Evolutionary conservation across 1,140 invertebrate species (phyloP), one percentile per base, ranked within the genome.

Genomic region (Copidosoma floridanum): DNA sequence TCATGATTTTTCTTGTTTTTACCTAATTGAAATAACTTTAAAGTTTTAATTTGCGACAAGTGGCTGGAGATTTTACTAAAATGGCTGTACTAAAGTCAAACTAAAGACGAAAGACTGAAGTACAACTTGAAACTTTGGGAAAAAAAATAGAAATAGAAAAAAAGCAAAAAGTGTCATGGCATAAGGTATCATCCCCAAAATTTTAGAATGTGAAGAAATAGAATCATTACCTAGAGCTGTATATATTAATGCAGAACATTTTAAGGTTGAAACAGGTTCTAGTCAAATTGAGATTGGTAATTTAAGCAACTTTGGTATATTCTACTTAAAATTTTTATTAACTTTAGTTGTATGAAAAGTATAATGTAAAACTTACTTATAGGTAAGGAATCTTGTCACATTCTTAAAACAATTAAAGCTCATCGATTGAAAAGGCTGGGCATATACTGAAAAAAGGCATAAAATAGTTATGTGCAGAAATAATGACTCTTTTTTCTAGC

Each of bases 81-180:
- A 85, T 90, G 81, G 82, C 86, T 64, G 85, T 82, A 23, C 88
- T 70, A 92, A 89, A 83, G 83, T 94, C 35, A 78, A 89, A 67
- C 82, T 89, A 10, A 94, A 91, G 72, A 88, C 87, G 24, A 89
- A 93, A 65, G 89, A n/a, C n/a, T n/a, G n/a, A n/a, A n/a, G n/a
- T 95, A 5, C 89, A 91, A 68, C 79, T 96, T 40, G 91, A 92
- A 52, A 88, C 96, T 57, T 94, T 92, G 26, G 88, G 92, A 16
- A 93, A 96, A 67, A 92, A 92, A 73, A 88, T 97, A 55, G 94
- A 97, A 81, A 92, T 97, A 47, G 91, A 94, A n/a, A n/a, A n/a
- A n/a, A n/a, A n/a, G n/a, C n/a, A n/a, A 89, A 92, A 75, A 81
- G 89, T 65, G 88, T 92, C 16, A 91, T 94, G 88, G 79, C 86